These are phyloP conservation scores for Rhinopomastus cyanomelas DNA, from an alignment of 2,113 vertebrate species.

Conservation along the genomic window DNA sequence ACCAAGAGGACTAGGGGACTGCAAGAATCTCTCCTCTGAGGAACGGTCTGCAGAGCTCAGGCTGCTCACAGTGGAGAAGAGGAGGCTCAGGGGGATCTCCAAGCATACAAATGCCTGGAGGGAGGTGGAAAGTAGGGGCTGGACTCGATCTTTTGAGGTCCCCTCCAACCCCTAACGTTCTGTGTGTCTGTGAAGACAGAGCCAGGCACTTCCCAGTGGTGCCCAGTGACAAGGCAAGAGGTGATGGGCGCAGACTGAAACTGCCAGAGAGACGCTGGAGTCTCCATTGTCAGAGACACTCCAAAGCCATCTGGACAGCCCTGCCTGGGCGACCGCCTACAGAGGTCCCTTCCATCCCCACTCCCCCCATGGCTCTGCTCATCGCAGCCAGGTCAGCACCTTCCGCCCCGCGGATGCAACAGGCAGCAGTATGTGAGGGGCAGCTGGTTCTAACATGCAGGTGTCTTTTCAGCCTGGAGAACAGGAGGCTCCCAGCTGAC, in stretches of 20 bases:
- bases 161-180: too few species aligned
- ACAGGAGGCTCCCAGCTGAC: too few species aligned
- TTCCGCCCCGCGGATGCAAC: fast-evolving
- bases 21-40: background rate
- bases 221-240: background rate
- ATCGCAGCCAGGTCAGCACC: background rate
- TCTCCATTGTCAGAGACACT: background rate
- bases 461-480: too few species aligned
- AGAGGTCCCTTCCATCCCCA: background rate
- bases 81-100: background rate
- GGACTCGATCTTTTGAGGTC: too few species aligned
- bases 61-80: background rate
- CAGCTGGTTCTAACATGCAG: background rate
- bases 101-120: background rate
- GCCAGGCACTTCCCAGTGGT: background rate
- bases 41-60: background rate
- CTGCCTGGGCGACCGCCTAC: background rate
- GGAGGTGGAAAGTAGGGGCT: background rate
- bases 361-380: background rate
- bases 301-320: background rate
- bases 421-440: background rate
- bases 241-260: background rate
- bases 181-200: too few species aligned
- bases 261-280: background rate
- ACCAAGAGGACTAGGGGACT: background rate